These are phyloP conservation scores for honey bee (Apis mellifera) DNA, from an alignment of 1,140 invertebrate species.

Conservation along the genomic window DNA sequence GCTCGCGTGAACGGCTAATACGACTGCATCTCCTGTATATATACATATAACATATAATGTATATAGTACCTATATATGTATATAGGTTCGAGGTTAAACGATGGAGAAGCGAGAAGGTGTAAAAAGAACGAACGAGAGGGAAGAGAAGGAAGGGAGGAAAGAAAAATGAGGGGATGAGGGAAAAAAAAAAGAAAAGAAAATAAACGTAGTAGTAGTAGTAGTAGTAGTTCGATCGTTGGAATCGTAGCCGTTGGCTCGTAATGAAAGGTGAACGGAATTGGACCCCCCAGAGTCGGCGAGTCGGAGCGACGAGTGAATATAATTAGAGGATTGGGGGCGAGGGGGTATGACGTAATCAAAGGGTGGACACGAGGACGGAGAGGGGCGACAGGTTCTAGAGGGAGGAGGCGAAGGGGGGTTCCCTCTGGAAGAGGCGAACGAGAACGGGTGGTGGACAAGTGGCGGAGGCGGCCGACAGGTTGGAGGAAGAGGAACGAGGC, in stretches of 20 bases:
- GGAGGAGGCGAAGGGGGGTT: conserved; percentile 53
- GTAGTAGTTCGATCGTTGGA: conserved; percentile 77
- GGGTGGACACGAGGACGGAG: conserved; percentile 72
- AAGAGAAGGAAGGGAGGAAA: not conserved
- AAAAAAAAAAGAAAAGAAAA: conserved; percentile 27
- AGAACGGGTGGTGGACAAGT: conserved; percentile 41
- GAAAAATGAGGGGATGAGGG: too few relatives aligned
- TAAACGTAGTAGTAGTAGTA: conserved; percentile 70
- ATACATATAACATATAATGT: not conserved
- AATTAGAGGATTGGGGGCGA: conserved; percentile 79
- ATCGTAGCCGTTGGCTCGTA: conserved; percentile 77
- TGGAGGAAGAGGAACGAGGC: conserved; percentile 49
- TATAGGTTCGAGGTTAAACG: not conserved
- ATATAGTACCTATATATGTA: conserved; percentile 12
- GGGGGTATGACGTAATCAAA: conserved; percentile 79
- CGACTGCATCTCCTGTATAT: not conserved
- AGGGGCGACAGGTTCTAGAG: conserved; percentile 50
- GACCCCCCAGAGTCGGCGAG: conserved; percentile 77
- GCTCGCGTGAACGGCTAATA: conserved; percentile 25
- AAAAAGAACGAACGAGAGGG: not conserved
- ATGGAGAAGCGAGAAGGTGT: not conserved
- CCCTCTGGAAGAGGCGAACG: conserved; percentile 39
- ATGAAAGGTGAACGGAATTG: conserved; percentile 82
- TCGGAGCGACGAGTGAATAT: conserved; percentile 79
- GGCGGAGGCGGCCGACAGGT: not conserved